Conservation (phyloP, 2,888 invertebrate species). For the Ectemnius cavifrons region DNA sequence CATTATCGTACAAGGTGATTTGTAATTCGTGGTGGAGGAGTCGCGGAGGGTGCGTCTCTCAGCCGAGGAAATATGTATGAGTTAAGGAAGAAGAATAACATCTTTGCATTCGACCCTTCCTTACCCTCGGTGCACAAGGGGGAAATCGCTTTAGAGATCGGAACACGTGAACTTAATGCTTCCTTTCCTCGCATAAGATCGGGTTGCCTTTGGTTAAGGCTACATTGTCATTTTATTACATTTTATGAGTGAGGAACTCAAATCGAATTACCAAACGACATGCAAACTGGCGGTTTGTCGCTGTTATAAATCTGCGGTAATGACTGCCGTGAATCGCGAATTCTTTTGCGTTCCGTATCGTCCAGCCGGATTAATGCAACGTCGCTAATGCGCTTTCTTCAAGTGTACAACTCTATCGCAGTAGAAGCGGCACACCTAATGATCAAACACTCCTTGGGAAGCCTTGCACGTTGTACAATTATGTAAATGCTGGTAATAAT, state of each 20-base stretch:
- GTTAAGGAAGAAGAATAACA: slow-evolving; percentile 61
- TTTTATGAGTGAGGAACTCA: too few species aligned
- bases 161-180: slow-evolving; percentile 61
- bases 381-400: slow-evolving; percentile 1
- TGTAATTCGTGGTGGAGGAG: slow-evolving; percentile 55
- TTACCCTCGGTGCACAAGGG: slow-evolving; percentile 9
- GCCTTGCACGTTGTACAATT: too few species aligned
- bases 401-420: neutral
- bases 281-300: neutral
- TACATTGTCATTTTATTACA: slow-evolving; percentile 3
- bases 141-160: slow-evolving; percentile 54
- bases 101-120: slow-evolving; percentile 51
- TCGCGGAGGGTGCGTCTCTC: slow-evolving; percentile 43
- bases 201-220: slow-evolving; percentile 35
- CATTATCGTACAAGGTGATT: slow-evolving; percentile 61
- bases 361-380: neutral
- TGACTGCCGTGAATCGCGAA: neutral
- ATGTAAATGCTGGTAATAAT: neutral
- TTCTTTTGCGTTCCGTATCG: neutral
- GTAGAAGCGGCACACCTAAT: neutral
- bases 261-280: neutral
- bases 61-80: slow-evolving; percentile 59
- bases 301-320: neutral
- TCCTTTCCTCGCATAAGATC: slow-evolving; percentile 26
- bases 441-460: neutral